phyloP scores from a whole-genome alignment of 1,140 invertebrate genomes.

The Eumaeus atala region DNA sequence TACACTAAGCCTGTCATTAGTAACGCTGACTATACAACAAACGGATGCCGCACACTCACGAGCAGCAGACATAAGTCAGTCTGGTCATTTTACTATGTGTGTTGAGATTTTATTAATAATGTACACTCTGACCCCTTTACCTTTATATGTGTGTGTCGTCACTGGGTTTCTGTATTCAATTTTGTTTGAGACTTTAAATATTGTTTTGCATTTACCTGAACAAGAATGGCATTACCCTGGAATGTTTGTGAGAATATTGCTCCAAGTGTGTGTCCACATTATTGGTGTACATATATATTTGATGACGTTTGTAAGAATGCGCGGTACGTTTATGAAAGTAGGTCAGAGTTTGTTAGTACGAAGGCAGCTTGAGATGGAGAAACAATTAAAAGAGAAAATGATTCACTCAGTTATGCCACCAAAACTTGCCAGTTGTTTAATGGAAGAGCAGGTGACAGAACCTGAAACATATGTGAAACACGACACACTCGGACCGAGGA shows the following conservation, averaged over 20 bases:
- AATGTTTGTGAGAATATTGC: constrained; percentile 83
- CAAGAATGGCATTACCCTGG: constrained; percentile 74
- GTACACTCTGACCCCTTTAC: constrained; percentile 94
- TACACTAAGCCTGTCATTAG: constrained; percentile 78
- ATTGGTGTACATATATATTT: constrained; percentile 94
- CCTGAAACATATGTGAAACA: constrained; percentile 63
- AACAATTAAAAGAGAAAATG: constrained; percentile 96
- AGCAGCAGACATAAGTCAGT: constrained; percentile 78
- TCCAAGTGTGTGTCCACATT: constrained; percentile 92
- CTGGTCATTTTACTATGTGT: constrained; percentile 89
- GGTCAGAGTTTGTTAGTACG: constrained; percentile 89
- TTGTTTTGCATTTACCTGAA: constrained; percentile 58
- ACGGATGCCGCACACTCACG: constrained; percentile 37
- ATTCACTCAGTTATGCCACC: constrained; percentile 97
- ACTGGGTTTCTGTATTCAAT: constrained; percentile 88
- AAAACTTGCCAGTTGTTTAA: constrained; percentile 90
- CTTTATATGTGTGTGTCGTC: constrained; percentile 86
- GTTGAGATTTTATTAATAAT: constrained; percentile 91
- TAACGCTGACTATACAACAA: constrained; percentile 75
- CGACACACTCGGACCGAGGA: constrained; percentile 61
- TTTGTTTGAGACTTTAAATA: constrained; percentile 82
- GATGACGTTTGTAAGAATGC: constrained; percentile 93
- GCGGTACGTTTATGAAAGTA: constrained; percentile 97
- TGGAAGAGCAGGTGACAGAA: constrained; percentile 81
- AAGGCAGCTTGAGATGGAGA: constrained; percentile 92